These are phyloP conservation scores for Haliclona indistincta DNA, from an alignment of 37 sponge, comb jelly and placozoan species.

Conservation along the genomic window DNA sequence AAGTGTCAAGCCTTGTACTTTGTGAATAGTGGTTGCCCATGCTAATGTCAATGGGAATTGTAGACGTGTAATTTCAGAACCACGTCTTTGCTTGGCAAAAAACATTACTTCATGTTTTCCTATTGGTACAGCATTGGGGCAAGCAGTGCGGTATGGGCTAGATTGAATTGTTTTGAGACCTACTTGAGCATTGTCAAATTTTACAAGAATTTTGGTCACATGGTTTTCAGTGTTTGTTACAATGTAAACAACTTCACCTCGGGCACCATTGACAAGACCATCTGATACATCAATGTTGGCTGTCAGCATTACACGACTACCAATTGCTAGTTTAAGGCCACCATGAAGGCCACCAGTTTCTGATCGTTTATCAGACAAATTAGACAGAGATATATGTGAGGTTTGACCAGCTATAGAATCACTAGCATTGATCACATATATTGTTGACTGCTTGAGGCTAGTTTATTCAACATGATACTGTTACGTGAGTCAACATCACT, in stretches of 20 bases:
- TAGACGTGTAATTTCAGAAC: slow-evolving; percentile 33
- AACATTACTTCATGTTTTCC: slow-evolving; percentile 32
- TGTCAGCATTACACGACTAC: slow-evolving; percentile 32
- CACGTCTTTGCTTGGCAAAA: slow-evolving; percentile 15
- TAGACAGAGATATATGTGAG: neutral
- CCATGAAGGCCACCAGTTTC: slow-evolving; percentile 2
- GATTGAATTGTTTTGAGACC: slow-evolving; percentile 10
- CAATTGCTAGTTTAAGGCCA: neutral
- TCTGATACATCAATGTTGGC: neutral
- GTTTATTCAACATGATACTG: slow-evolving; percentile 9
- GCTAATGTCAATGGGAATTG: slow-evolving; percentile 39
- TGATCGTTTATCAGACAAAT: neutral
- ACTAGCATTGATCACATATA: neutral
- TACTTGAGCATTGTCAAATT: slow-evolving; percentile 31
- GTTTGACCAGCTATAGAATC: slow-evolving; percentile 1
- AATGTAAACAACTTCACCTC: slow-evolving; percentile 6
- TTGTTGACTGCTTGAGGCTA: neutral
- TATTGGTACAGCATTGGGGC: slow-evolving; percentile 37
- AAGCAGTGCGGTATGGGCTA: neutral
- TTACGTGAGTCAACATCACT: slow-evolving; percentile 34
- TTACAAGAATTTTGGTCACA: slow-evolving; percentile 24
- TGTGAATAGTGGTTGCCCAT: slow-evolving; percentile 41
- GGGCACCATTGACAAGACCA: neutral
- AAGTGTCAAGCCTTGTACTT: slow-evolving; percentile 39
- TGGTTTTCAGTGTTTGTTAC: slow-evolving; percentile 15